phyloP scores from a whole-genome alignment of 2,797 vertebrate species.

The Falco concolor region DNA sequence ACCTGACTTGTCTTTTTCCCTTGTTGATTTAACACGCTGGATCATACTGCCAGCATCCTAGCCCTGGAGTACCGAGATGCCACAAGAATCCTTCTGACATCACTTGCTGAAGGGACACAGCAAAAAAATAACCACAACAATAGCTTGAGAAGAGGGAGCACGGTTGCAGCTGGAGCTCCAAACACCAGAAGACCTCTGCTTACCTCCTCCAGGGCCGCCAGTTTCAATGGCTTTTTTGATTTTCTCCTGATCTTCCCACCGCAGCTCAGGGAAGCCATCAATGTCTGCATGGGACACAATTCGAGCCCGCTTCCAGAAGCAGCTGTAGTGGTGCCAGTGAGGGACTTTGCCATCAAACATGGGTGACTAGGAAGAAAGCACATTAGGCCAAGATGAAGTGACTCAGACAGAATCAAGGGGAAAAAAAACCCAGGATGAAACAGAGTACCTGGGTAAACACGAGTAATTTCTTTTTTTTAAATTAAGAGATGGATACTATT shows the following conservation, averaged over 20 bases:
- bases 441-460: neutral
- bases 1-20: neutral
- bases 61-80: rapidly evolving
- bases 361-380: slow-evolving; percentile 80
- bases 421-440: neutral
- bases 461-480: neutral
- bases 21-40: neutral
- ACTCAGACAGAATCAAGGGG: neutral
- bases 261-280: slow-evolving; percentile 86
- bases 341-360: slow-evolving; percentile 98
- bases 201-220: slow-evolving; percentile 78
- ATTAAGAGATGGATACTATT: neutral
- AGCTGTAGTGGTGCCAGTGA: slow-evolving; percentile 97
- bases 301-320: slow-evolving; percentile 91
- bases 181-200: neutral
- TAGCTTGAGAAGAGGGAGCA: neutral
- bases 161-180: neutral
- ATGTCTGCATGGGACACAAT: slow-evolving; percentile 82
- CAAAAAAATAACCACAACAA: neutral
- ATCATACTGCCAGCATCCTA: neutral
- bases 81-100: neutral
- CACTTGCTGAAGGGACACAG: rapidly evolving
- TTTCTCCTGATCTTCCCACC: slow-evolving; percentile 97
- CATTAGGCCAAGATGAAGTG: neutral
- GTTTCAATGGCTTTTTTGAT: slow-evolving; percentile 91